Evolutionary conservation across 2,888 invertebrate genomes (phyloP), one percentile per base, ranked within the genome.

Genomic region (Exocentrus adspersus): DNA sequence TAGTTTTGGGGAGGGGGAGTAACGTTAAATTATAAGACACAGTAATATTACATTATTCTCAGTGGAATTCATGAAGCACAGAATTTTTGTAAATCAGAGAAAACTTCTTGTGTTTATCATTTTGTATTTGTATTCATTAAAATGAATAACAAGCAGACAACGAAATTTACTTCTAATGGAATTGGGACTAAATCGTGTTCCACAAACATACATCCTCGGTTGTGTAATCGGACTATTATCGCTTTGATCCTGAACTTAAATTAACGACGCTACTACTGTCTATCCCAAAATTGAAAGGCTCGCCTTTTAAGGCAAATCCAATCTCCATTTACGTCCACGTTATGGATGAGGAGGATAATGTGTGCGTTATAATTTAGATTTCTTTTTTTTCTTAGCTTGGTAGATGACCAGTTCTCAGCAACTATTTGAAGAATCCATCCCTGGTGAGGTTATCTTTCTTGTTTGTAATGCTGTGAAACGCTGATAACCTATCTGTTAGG

Each of bases 291-390:
- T 43, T 43, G 43, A 43, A 43, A 16, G 43, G 16, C 16, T 43
- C 20, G 17, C 43, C 43, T 43, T 43, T 19, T 43, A 43, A 43
- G 43, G 43, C 20, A 20, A 19, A 43, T 43, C 43, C 43, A 43
- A 43, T 43, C 43, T 43, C 43, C 43, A 43, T 43, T 43, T 37
- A 37, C 37, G 14, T 37, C 37, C n/a, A 37, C 37, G 12, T 37
- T 37, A 37, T 37, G 37, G 37, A 37, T 37, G 37, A 14, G 37
- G 14, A 12, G n/a, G 37, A 37, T 12, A 37, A 37, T 37, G 12
- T 37, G 37, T 37, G 30, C 30, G 37, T 37, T 12, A 37, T 37
- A 37, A 37, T 37, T 2, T 37, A 37, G 10, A 37, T 37, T 37
- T 37, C 5, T n/a, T n/a, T 14, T 12, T 37, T 37, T 37, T 37